Base-by-base conservation (phyloP, 2,888 invertebrate species). In the Schizotus pectinicornis region DNA sequence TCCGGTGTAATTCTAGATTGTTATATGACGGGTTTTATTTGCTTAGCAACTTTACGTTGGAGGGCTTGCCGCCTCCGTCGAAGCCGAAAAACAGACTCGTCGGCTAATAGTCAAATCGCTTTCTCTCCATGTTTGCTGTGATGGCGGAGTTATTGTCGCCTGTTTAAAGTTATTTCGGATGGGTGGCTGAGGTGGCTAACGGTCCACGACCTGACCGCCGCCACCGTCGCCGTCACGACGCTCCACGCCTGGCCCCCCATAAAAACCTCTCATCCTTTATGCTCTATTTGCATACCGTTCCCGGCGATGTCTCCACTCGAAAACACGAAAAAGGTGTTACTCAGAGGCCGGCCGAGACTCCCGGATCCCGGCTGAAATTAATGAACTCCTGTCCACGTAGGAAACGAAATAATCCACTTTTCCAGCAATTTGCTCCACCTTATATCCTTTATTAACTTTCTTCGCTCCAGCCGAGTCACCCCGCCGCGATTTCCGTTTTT, bases 321-420 rank as follows among this genome's bases (percentile, higher is more conserved):
- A 72, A 78, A 80, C 80, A 80, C 76, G 80, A 79, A 80, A 81
- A 81, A 81, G 80, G 81, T 81, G 81, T 80, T 81, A 75, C 80
- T 74, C 69, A 61, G 58, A 57, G 65, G 62, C 63, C 63, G 62
- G 65, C 60, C 41, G 57, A 62, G 62, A 51, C 35, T 41, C 39
- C 43, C 43, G 61, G 67, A 68, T 62, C 62, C 66, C 67, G 65
- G 68, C 70, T 69, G 61, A 78, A 79, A 79, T 79, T 79, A 79
- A 79, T 79, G 77, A 79, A 78, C 77, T 77, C 71, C 76, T 74
- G 78, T 77, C 77, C 79, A 78, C 77, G 76, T 77, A 75, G 72
- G 70, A 71, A 75, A 77, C 73, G 74, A 75, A 75, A 76, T 77
- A 78, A 78, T 78, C 77, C 77, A 78, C 77, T 78, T 78, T 78